Conservation (phyloP, 2,888 invertebrate genomes). For the Disparrhopalites patrizii region DNA sequence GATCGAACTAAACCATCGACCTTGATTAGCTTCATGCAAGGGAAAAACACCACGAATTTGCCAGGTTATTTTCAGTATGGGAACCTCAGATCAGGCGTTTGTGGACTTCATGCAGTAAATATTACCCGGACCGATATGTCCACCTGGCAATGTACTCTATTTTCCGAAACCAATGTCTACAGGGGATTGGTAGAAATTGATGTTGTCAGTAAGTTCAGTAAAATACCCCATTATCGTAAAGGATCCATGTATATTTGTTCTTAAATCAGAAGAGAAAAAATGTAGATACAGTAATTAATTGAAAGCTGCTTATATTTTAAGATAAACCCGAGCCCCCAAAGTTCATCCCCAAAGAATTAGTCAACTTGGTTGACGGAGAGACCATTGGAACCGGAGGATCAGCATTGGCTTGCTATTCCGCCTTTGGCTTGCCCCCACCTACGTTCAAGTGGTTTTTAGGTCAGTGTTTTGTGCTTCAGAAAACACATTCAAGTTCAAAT, state of each 20-base stretch:
- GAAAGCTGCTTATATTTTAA: conserved; percentile 17
- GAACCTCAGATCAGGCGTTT: conserved; percentile 16
- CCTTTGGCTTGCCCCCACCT: conserved; percentile 42
- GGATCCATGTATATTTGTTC: not conserved
- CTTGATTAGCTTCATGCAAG: conserved; percentile 14
- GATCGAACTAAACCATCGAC: conserved; percentile 25
- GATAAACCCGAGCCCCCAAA: conserved; percentile 42
- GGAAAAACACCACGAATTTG: conserved; percentile 11
- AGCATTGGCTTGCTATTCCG: conserved; percentile 38
- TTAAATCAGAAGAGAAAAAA: not conserved
- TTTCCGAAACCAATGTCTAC: conserved; percentile 11
- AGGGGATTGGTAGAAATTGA: conserved; percentile 17
- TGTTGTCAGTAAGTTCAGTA: conserved; percentile 20
- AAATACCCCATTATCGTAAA: not conserved
- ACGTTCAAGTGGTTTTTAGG: conserved; percentile 46
- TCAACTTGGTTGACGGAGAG: conserved; percentile 31
- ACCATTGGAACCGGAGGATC: conserved; percentile 15
- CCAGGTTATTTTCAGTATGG: conserved; percentile 22
- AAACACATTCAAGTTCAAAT: not conserved
- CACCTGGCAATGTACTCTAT: conserved; percentile 27
- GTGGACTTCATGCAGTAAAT: conserved; percentile 22
- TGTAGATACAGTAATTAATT: not conserved
- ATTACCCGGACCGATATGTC: conserved; percentile 21
- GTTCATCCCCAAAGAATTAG: conserved; percentile 30
- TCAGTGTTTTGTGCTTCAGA: conserved; percentile 9